A percentile compares a stretch with the other conserved stretches of the same genome.
Conservation (phyloP, 2,113 vertebrate species). For the Rattus rattus region DNA sequence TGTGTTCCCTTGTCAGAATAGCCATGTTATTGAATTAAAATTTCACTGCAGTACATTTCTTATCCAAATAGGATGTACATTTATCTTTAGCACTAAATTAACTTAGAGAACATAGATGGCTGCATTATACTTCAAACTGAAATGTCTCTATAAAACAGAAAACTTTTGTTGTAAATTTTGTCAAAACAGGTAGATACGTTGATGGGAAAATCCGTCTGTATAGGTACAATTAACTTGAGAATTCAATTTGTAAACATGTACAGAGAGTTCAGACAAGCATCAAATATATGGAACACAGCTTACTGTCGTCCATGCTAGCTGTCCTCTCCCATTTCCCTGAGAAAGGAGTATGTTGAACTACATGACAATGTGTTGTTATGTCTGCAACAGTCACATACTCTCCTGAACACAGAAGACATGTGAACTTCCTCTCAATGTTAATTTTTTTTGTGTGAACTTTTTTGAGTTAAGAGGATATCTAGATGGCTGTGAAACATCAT, state of each 20-base stretch:
- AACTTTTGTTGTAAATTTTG: not conserved
- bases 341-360: not conserved
- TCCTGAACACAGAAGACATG: rapidly evolving
- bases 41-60: not conserved
- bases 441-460: not conserved
- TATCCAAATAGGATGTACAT: not conserved
- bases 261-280: not conserved
- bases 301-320: not conserved
- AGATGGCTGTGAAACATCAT: not conserved
- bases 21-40: no score
- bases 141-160: not conserved
- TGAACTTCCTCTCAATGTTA: not conserved
- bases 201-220: not conserved
- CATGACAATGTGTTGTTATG: not conserved
- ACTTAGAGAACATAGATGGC: not conserved
- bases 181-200: not conserved
- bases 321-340: rapidly evolving
- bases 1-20: no score
- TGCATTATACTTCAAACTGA: not conserved
- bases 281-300: not conserved
- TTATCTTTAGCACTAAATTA: not conserved
- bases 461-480: not conserved
- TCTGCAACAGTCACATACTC: not conserved
- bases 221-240: not conserved
- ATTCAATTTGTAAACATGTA: not conserved